phyloP scores from a whole-genome alignment of 2,113 vertebrate genomes.

The Tragelaphus buxtoni region DNA sequence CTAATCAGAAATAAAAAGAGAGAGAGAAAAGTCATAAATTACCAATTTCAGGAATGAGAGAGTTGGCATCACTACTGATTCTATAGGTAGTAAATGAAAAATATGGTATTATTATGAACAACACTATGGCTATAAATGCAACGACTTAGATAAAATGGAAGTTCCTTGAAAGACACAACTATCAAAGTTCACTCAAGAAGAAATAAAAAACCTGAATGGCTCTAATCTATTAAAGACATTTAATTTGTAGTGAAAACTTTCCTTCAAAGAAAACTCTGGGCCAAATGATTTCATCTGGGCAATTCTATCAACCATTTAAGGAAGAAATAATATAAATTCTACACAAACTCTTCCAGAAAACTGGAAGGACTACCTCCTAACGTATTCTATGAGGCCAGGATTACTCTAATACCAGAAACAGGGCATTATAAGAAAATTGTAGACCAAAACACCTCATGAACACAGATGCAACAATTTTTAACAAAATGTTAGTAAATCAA shows the following conservation, averaged over 20 bases:
- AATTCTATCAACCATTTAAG: background rate
- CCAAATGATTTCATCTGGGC: background rate
- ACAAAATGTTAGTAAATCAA: background rate
- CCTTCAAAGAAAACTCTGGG: background rate
- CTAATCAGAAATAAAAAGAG: background rate
- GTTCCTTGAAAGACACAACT: background rate
- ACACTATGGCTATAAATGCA: background rate
- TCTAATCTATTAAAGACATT: constrained; percentile 8
- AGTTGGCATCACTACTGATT: background rate
- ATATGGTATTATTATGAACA: background rate
- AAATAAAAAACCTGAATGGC: background rate
- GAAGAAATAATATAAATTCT: background rate
- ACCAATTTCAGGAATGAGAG: background rate
- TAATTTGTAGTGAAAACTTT: background rate
- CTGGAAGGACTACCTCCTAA: background rate
- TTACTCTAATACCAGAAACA: background rate
- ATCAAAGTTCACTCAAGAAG: background rate
- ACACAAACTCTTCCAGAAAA: background rate
- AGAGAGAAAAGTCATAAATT: background rate
- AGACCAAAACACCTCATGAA: background rate
- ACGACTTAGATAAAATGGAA: background rate
- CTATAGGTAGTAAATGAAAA: background rate
- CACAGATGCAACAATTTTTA: background rate
- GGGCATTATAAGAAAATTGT: background rate
- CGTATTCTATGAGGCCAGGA: background rate